Evolutionary conservation across 2,113 vertebrate genomes (phyloP), one percentile per base, ranked within the genome.

Genomic region (Epinephelus cyanopodus): DNA sequence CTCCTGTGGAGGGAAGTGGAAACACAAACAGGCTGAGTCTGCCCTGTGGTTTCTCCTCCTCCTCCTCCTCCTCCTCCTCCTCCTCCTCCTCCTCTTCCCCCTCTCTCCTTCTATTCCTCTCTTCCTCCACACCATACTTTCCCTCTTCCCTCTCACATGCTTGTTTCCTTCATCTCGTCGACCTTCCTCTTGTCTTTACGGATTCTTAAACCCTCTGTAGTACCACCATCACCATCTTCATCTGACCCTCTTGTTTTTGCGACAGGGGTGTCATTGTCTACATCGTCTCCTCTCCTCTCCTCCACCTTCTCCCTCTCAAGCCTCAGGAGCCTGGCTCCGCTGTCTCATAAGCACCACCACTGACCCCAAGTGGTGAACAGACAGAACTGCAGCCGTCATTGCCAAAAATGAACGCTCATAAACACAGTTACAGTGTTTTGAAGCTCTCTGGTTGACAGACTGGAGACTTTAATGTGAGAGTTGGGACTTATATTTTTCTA

Each of bases 11-110:
- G 79, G 82, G 71, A 87, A 92, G 89, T 89, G 84, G 88, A 93
- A 94, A 93, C 73, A 84, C 87, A 93, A 95, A 92, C 82, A 68
- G 85, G 87, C 91, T 88, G 90, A 90, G 89, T 93, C 90, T 88
- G 92, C 92, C 89, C 77, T 88, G 86, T 84, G 91, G 86, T 91
- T 87, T 88, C 65, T 87, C 48, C 50, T 62, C 61, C 67, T 88
- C 76, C 64, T 52, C 58, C 45, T 66, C 62, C 54, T 54, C 25
- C 67, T 29, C 47, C 50, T 62, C 60, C 67, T 88, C 76, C 64
- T 52, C 60, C 45, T 66, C 62, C 54, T 54, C 25, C 67, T 33
- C 56, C 47, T 25, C 62, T 63, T 33, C 52, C 79, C 29, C 68
- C 69, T 76, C 73, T 69, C 71, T 77, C 54, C 33, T 21, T 64